Conservation (phyloP, 2,797 vertebrate genomes). For the Lateolabrax maculatus region DNA sequence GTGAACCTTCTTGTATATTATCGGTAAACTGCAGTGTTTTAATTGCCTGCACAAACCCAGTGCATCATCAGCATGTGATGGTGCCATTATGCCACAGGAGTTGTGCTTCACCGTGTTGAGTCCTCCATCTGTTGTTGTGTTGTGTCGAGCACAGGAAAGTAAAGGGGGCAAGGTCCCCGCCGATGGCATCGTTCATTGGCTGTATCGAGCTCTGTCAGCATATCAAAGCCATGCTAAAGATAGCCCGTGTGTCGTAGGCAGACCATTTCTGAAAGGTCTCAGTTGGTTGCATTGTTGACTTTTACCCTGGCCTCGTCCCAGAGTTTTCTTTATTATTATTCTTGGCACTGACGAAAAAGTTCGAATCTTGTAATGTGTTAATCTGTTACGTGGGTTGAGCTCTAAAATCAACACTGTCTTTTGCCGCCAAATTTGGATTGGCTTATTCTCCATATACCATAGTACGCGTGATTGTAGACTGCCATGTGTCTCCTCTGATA, state of each 20-base stretch:
- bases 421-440: neutral
- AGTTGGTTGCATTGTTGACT: conserved; percentile 20
- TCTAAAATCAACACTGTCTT: neutral
- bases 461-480: neutral
- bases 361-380: neutral
- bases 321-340: conserved; percentile 10
- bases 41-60: conserved; percentile 21
- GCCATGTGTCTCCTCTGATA: conserved; percentile 4
- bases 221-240: conserved; percentile 46
- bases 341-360: neutral
- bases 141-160: conserved; percentile 20
- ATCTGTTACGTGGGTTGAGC: neutral
- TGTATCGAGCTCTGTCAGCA: conserved; percentile 11
- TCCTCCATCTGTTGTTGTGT: conserved; percentile 51
- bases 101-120: conserved; percentile 16
- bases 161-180: conserved; percentile 15
- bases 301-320: conserved; percentile 21
- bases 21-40: conserved; percentile 20
- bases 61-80: conserved; percentile 34
- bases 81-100: conserved; percentile 25
- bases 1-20: conserved; percentile 23
- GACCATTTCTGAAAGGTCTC: conserved; percentile 28
- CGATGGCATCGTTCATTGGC: conserved; percentile 2
- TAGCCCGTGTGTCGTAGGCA: conserved; percentile 31
- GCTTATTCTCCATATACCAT: neutral